Conservation (phyloP, 2,888 invertebrate species). For the Caenorhabditis parvicauda region DNA sequence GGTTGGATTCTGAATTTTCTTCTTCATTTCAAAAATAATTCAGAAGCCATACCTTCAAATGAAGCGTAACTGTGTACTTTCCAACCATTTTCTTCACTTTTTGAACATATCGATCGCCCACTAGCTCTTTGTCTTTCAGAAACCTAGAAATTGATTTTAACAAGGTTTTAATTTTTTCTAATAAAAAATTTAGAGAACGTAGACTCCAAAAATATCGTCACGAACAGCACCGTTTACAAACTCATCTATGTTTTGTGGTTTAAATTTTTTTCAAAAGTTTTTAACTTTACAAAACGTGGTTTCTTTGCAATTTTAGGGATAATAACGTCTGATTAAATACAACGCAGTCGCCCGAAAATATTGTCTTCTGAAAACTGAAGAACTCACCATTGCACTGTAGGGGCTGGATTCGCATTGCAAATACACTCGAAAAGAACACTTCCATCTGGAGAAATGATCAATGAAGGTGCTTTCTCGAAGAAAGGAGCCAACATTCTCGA, state of each 20-base stretch:
- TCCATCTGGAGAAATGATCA: constrained; percentile 58
- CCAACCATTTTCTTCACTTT: constrained; percentile 62
- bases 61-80: constrained; percentile 58
- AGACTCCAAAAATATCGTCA: no score
- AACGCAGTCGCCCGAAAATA: no score
- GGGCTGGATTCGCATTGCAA: constrained; percentile 60
- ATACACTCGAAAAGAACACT: constrained; percentile 61
- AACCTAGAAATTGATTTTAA: constrained; percentile 30
- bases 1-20: constrained; percentile 51
- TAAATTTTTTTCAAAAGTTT: no score
- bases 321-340: no score
- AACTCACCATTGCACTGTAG: constrained; percentile 52
- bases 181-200: no score
- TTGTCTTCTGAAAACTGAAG: no score
- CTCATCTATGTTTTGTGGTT: no score
- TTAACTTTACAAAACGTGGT: no score
- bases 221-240: no score
- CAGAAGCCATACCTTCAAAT: constrained; percentile 48
- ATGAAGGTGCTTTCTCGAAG: constrained; percentile 58
- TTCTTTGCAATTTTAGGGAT: no score
- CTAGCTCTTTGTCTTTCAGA: constrained; percentile 57
- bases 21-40: neutral
- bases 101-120: constrained; percentile 52
- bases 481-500: constrained; percentile 54
- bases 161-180: neutral